Conservation (phyloP, 2,888 invertebrate species). For the Ernsta delagoae region DNA sequence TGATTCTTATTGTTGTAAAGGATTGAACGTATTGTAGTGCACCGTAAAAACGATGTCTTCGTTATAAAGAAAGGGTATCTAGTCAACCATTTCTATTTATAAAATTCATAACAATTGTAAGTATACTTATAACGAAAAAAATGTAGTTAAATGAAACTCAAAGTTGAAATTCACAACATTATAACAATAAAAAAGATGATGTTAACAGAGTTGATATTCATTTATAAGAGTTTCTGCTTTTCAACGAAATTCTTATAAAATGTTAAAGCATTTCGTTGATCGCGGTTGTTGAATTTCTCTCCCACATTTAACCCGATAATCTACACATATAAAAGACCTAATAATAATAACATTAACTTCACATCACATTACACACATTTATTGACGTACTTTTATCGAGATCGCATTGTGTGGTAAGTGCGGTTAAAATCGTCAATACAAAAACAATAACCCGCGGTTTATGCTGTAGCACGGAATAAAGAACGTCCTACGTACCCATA, state of each 20-base stretch:
- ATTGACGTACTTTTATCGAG: constrained; percentile 34
- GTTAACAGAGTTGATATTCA: no score
- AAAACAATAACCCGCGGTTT: constrained; percentile 30
- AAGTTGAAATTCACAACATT: no score
- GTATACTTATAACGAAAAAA: no score
- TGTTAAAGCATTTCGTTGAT: no score
- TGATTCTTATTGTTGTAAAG: constrained; percentile 71
- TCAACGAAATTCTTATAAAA: no score
- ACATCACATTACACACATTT: constrained; percentile 31
- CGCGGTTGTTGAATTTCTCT: background rate
- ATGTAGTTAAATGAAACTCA: no score
- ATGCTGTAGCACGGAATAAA: constrained; percentile 9
- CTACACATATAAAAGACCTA: constrained; percentile 23
- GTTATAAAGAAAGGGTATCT: background rate
- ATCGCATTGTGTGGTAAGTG: constrained; percentile 38
- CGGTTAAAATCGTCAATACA: constrained; percentile 36
- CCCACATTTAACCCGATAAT: constrained; percentile 19
- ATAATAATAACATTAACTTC: constrained; percentile 36
- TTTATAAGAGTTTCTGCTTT: no score
- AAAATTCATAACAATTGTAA: background rate
- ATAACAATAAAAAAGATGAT: no score
- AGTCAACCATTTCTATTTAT: background rate
- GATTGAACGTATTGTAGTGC: constrained; percentile 63
- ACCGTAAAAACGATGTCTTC: background rate
- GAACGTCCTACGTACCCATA: constrained; percentile 7